A percentile compares a stretch with the other conserved stretches of the same genome.
These are phyloP conservation scores for Trichogramma evanescens DNA, from an alignment of 2,888 invertebrate species.

Conservation along the genomic window DNA sequence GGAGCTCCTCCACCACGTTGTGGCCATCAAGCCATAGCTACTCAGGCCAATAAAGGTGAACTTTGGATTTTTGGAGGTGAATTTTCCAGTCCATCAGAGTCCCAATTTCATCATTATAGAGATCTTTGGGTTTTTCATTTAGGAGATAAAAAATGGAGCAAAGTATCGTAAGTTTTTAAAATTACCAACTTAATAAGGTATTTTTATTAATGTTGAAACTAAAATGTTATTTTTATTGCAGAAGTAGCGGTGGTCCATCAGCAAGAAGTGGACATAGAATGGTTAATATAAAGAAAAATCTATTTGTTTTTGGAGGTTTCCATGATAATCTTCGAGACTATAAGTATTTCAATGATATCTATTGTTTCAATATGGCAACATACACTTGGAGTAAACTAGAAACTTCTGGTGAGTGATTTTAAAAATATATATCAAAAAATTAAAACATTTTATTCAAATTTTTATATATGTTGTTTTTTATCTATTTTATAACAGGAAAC, in stretches of 20 bases:
- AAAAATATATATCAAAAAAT: slow-evolving; percentile 2
- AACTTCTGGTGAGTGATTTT: slow-evolving; percentile 36
- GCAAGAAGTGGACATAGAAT: slow-evolving; percentile 84
- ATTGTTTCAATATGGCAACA: slow-evolving; percentile 72
- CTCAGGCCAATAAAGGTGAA: slow-evolving; percentile 68
- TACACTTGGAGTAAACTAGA: slow-evolving; percentile 72
- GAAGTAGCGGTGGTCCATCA: slow-evolving; percentile 69
- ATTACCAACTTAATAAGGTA: neutral
- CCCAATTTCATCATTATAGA: slow-evolving; percentile 88
- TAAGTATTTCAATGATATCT: slow-evolving; percentile 82
- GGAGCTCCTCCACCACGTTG: slow-evolving; percentile 83
- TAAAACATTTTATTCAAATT: neutral
- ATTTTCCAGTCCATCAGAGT: slow-evolving; percentile 81
- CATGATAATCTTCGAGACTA: slow-evolving; percentile 81
- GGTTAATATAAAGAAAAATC: slow-evolving; percentile 68
- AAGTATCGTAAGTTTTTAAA: slow-evolving; percentile 50
- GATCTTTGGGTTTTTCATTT: slow-evolving; percentile 85
- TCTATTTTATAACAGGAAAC: slow-evolving; percentile 46
- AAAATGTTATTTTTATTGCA: slow-evolving; percentile 24
- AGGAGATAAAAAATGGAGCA: slow-evolving; percentile 74
- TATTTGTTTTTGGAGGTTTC: slow-evolving; percentile 87
- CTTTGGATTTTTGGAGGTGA: slow-evolving; percentile 86
- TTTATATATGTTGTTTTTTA: slow-evolving; percentile 12
- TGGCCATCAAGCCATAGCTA: slow-evolving; percentile 77
- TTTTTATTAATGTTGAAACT: neutral